phyloP scores from a whole-genome alignment of 2,888 invertebrate species.

The Drosophila algonquin region DNA sequence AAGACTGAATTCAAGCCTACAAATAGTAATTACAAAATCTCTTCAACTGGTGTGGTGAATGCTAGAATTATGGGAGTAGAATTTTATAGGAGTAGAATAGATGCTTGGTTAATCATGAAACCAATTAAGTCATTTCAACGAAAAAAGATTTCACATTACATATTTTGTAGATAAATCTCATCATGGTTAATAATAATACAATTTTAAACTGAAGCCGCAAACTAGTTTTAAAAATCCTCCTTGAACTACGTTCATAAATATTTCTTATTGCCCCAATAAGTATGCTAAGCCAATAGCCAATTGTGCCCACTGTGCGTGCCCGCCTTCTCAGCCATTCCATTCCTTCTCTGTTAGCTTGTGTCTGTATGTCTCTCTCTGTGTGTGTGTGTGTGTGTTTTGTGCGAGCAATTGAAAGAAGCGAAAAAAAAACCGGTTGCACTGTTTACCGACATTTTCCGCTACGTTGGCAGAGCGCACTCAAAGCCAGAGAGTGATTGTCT shows the following conservation, averaged over 20 bases:
- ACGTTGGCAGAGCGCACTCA: constrained; percentile 45
- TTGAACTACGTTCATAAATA: no score
- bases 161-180: no score
- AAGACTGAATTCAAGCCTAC: no score
- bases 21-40: no score
- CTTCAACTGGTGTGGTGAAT: no score
- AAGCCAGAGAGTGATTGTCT: constrained; percentile 28
- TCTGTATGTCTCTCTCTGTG: no score
- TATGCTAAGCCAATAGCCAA: constrained; percentile 15
- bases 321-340: constrained; percentile 19
- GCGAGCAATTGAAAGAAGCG: constrained; percentile 52
- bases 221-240: not conserved
- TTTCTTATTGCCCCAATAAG: constrained; percentile 20
- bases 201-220: not conserved
- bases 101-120: no score
- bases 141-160: no score
- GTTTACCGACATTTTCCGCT: constrained; percentile 79
- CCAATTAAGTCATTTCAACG: no score
- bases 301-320: constrained; percentile 38
- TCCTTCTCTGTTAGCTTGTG: constrained; percentile 2
- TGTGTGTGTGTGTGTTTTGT: not conserved
- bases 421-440: constrained; percentile 72
- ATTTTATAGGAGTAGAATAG: no score
- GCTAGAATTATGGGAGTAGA: no score
- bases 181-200: no score